phyloP scores from a whole-genome alignment of 2,888 invertebrate species.

The Myathropa florea region DNA sequence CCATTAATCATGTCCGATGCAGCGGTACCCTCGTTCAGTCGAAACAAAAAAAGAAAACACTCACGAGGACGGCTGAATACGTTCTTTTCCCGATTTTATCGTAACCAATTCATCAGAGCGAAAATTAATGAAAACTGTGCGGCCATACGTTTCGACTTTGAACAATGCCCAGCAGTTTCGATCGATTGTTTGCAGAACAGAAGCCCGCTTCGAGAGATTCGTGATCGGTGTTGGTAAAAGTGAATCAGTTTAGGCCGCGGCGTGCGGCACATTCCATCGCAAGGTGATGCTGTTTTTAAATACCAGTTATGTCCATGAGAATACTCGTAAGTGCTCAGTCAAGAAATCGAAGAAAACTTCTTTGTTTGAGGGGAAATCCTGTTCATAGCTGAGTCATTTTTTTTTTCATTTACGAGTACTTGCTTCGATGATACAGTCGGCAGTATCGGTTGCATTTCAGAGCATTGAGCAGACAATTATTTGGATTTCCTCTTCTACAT shows the following conservation, averaged over 20 bases:
- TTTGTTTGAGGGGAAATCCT: not conserved
- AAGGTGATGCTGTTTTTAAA: not conserved
- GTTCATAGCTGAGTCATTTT: not conserved
- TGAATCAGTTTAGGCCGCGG: not conserved
- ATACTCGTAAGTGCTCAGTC: not conserved
- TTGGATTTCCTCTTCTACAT: constrained; percentile 10
- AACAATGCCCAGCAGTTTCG: constrained; percentile 43
- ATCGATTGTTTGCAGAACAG: constrained; percentile 61
- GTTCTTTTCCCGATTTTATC: constrained; percentile 50
- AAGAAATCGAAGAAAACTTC: not conserved
- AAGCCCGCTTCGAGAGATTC: constrained; percentile 46
- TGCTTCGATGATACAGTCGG: no score
- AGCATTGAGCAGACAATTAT: constrained; percentile 21
- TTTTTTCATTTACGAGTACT: not conserved
- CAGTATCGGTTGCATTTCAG: not conserved
- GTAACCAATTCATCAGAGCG: constrained; percentile 61
- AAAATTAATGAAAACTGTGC: constrained; percentile 57
- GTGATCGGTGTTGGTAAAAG: constrained; percentile 49
- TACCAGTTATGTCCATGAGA: not conserved
- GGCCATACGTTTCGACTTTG: constrained; percentile 23
- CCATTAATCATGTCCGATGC: constrained; percentile 61
- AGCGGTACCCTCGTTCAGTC: constrained; percentile 32
- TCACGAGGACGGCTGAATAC: constrained; percentile 18
- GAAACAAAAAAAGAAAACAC: constrained; percentile 19
- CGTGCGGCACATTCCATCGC: not conserved